These are phyloP conservation scores for Drosophila equinoxialis DNA, from an alignment of 1,140 invertebrate species.

Conservation along the genomic window DNA sequence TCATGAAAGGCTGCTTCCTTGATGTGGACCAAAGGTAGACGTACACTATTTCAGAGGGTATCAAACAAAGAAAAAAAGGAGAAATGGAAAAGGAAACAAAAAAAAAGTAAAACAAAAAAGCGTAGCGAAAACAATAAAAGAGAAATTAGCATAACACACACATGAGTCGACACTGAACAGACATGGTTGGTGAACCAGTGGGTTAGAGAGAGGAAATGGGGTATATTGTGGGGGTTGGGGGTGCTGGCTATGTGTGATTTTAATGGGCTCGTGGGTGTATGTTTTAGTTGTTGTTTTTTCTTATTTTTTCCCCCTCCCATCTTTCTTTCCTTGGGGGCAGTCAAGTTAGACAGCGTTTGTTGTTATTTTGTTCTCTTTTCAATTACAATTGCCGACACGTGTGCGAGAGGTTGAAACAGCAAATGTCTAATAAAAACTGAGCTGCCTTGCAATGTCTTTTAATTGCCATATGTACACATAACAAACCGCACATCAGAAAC, in stretches of 20 bases:
- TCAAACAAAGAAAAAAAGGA: constrained; percentile 21
- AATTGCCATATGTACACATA: constrained; percentile 2
- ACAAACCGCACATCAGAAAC: background rate
- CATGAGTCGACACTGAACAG: constrained; percentile 40
- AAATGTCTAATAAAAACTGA: constrained; percentile 21
- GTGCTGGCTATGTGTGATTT: constrained; percentile 47
- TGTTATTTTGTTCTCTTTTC: constrained; percentile 40
- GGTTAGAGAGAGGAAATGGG: background rate
- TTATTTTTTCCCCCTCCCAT: background rate
- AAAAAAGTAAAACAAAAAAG: constrained; percentile 16
- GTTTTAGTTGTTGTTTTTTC: constrained; percentile 5
- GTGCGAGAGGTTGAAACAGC: constrained; percentile 53
- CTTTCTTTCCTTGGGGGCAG: background rate
- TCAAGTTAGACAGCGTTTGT: constrained; percentile 7
- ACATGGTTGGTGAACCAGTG: background rate
- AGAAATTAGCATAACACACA: constrained; percentile 76
- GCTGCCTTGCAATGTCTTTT: constrained; percentile 11
- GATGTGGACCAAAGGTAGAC: background rate
- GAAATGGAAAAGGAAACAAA: background rate
- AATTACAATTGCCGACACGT: constrained; percentile 75
- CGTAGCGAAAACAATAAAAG: constrained; percentile 64
- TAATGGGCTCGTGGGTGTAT: constrained; percentile 72
- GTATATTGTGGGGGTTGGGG: background rate
- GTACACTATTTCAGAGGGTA: constrained; percentile 16
- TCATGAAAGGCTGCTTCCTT: no score